Conservation (phyloP, 1,140 invertebrate genomes). For the Belonocnema kinseyi region DNA sequence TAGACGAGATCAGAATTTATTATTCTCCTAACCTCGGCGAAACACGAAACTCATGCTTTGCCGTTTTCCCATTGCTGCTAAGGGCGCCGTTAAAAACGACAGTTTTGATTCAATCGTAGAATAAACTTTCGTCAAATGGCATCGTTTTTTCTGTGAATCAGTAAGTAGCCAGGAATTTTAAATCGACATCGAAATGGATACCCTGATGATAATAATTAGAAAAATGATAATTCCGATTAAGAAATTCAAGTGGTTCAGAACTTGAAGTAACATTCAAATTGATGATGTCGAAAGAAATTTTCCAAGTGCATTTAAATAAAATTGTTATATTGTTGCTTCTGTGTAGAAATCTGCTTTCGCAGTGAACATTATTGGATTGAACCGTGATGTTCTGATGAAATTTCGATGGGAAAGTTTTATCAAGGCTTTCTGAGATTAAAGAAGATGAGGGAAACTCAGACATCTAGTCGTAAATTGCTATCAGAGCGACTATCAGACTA, state of each 20-base stretch:
- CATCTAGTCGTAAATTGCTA: constrained; percentile 10
- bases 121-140: too few relatives aligned
- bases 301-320: background rate
- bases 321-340: constrained; percentile 1
- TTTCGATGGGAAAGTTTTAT: background rate
- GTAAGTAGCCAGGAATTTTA: background rate
- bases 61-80: too few relatives aligned
- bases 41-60: too few relatives aligned
- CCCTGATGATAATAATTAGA: background rate
- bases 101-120: too few relatives aligned
- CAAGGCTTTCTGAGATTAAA: background rate
- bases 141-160: too few relatives aligned
- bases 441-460: constrained; percentile 14
- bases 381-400: constrained; percentile 2
- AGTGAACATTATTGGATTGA: constrained; percentile 3
- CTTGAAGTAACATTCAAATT: background rate
- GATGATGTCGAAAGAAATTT: background rate
- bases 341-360: background rate
- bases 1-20: too few relatives aligned
- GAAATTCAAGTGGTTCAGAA: background rate
- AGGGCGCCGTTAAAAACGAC: too few relatives aligned
- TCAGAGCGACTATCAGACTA: constrained; percentile 1
- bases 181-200: background rate
- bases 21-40: too few relatives aligned
- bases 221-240: background rate